Percentiles rank a stretch among this genome's conserved stretches.
phyloP scores from a whole-genome alignment of 2,888 invertebrate species.

The Notodonta dromedarius region DNA sequence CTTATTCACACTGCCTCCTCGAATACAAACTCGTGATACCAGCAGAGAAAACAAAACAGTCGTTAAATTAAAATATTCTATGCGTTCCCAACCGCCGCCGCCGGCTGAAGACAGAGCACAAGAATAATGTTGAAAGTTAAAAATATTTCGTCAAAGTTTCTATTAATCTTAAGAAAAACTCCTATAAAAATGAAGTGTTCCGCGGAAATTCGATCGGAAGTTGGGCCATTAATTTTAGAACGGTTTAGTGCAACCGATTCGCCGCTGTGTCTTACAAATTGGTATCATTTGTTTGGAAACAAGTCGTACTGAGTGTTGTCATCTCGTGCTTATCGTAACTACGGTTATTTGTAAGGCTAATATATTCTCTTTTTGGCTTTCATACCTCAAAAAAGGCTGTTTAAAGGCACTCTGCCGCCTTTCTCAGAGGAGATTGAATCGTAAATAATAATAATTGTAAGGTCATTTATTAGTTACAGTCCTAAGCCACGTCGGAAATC shows the following conservation, averaged over 20 bases:
- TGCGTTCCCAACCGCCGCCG: not conserved
- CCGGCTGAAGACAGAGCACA: not conserved
- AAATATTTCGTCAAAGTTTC: constrained; percentile 5
- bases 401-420: no score
- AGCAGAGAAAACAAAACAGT: not conserved
- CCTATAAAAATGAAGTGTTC: constrained; percentile 5
- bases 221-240: constrained; percentile 5
- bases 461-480: no score
- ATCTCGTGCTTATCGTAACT: no score
- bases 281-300: constrained; percentile 2
- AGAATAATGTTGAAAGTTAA: constrained; percentile 6
- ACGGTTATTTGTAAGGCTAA: no score
- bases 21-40: not conserved
- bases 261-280: not conserved
- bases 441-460: no score
- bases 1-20: not conserved
- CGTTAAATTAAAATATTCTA: constrained; percentile 3
- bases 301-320: not conserved
- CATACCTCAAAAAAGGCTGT: no score
- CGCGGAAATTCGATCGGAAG: constrained; percentile 4
- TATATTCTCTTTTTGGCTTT: no score
- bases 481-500: no score
- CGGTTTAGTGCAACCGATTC: not conserved
- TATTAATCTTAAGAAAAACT: constrained; percentile 4
- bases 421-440: no score